Evolutionary conservation across 2,888 invertebrate species (phyloP).

Genomic region (Seladonia tumulorum): DNA sequence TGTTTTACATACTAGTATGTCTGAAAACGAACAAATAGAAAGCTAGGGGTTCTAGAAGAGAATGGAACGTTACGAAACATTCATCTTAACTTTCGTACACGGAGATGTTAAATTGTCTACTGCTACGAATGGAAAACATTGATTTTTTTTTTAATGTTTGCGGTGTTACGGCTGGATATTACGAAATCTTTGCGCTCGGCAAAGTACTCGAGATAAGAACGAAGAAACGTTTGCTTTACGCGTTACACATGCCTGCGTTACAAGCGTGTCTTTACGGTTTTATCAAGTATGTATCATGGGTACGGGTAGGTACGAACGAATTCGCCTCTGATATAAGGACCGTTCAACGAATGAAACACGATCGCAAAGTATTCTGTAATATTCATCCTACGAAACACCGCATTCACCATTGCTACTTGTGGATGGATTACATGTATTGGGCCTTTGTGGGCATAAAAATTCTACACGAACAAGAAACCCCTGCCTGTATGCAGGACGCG

Average conservation of each 20-base stretch:
- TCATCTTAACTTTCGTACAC: constrained; percentile 75
- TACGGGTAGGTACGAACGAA: not conserved
- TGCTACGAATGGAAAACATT: constrained; percentile 82
- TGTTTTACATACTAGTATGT: constrained; percentile 19
- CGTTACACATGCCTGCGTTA: constrained; percentile 18
- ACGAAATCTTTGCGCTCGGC: constrained; percentile 56
- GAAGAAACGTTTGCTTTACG: not conserved
- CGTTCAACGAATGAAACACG: too few relatives aligned
- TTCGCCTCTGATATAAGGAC: too few relatives aligned
- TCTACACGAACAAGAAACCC: constrained; percentile 77
- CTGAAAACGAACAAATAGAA: constrained; percentile 38
- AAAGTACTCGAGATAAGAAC: constrained; percentile 1
- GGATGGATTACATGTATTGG: constrained; percentile 83
- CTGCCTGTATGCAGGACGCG: constrained; percentile 66
- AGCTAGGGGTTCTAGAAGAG: constrained; percentile 18
- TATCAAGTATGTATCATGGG: not conserved
- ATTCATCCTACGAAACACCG: constrained; percentile 70
- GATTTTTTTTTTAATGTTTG: constrained; percentile 78
- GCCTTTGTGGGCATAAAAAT: constrained; percentile 81
- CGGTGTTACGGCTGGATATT: constrained; percentile 76
- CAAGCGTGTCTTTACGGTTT: not conserved
- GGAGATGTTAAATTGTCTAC: constrained; percentile 75
- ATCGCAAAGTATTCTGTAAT: constrained; percentile 64
- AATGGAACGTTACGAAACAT: constrained; percentile 63
- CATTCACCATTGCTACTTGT: constrained; percentile 79